Conservation (phyloP, 2,113 vertebrate genomes). For the Labeo rohita region DNA sequence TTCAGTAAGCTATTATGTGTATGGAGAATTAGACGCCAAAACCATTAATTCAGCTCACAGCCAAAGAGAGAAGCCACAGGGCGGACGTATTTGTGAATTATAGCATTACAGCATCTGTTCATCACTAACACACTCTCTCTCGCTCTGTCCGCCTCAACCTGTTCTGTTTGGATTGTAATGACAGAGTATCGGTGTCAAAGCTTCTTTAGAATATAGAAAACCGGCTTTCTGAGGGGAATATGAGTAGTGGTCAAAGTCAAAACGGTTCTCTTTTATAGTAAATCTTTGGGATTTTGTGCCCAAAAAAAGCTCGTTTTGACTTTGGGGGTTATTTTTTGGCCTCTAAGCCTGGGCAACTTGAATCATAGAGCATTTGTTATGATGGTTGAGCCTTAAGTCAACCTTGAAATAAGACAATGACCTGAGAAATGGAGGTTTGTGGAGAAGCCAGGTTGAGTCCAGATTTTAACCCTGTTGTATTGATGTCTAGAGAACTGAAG, state of each 20-base stretch:
- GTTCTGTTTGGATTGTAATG: background rate
- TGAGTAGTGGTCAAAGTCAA: background rate
- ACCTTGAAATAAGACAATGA: slow-evolving; percentile 16
- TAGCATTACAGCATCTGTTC: slow-evolving; percentile 10
- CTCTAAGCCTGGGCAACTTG: background rate
- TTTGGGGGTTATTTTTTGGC: background rate
- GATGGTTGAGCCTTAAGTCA: slow-evolving; percentile 14
- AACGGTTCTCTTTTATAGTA: background rate
- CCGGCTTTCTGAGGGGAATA: background rate
- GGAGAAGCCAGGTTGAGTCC: background rate
- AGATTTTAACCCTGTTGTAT: background rate
- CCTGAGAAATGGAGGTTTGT: background rate
- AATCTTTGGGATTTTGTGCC: background rate
- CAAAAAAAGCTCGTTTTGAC: background rate
- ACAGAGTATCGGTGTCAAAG: background rate
- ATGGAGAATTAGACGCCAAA: slow-evolving; percentile 39
- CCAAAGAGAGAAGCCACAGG: background rate
- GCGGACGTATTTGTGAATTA: slow-evolving; percentile 3
- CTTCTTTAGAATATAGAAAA: background rate
- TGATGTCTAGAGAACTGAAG: background rate
- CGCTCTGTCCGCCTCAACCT: background rate
- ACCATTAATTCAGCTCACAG: slow-evolving; percentile 32
- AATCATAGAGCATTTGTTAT: background rate
- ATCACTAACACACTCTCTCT: background rate
- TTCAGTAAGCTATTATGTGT: slow-evolving; percentile 8